Evolutionary conservation across 2,797 vertebrate genomes (phyloP), one percentile per base, ranked within the genome.

Genomic region (Halcyon leucocephala): DNA sequence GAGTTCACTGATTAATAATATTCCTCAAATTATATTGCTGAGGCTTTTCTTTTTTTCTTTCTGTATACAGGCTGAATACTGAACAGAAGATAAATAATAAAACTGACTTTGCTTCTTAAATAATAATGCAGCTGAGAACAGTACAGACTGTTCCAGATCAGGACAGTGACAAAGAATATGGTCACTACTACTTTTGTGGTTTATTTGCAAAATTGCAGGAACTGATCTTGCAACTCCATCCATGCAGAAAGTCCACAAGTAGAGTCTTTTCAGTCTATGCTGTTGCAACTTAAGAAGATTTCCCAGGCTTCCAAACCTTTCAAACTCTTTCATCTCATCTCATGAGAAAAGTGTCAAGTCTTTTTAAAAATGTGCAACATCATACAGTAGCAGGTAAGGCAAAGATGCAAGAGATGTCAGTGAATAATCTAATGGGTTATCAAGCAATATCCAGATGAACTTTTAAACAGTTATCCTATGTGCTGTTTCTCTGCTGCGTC

Each of bases 31-130:
- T 54, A 95, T 94, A 94, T 26, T 83, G 62, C 49, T 61, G 42
- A 78, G 46, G 35, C 25, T 76, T 71, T 65, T 91, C 62, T 71
- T 35, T 60, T 41, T 72, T 55, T 9, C 12, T 64, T 90, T 49
- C 37, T 65, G 33, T 15, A 61, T 33, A 60, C 21, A 87, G 65
- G 15, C 5, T 90, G 91, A 93, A 83, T 89, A 86, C 46, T 69
- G 94, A 93, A 74, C 15, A 85, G 71, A 87, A 80, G 55, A 90
- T 66, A 93, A 86, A 92, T 77, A 90, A 90, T 69, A 93, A 82
- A 90, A 77, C 8, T 87, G 65, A 17, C 25, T 81, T 88, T 89
- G 82, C 82, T 91, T 93, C 85, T 93, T 54, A 93, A 89, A 93
- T 92, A 93, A 81, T 69, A 89, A 89, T 25, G 31, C 25, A 62